These are phyloP conservation scores for Andrena camellia DNA, from an alignment of 2,888 invertebrate genomes.

Conservation along the genomic window DNA sequence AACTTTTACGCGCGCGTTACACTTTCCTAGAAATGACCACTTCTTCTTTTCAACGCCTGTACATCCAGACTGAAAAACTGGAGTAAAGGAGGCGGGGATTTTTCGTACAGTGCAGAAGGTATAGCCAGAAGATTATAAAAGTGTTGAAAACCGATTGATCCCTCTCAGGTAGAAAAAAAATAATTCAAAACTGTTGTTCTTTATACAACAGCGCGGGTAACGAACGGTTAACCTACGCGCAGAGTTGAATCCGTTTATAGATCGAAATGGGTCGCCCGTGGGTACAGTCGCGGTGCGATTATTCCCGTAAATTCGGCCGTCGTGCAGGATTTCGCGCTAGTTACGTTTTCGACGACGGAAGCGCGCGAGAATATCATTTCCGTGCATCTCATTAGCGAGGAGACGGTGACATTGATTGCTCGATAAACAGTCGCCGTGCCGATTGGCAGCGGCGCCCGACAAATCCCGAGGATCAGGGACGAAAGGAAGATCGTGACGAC, in stretches of 20 bases:
- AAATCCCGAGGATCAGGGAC: slow-evolving; percentile 39
- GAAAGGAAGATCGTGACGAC: slow-evolving; percentile 39
- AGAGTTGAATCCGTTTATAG: background rate
- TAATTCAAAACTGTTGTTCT: no score
- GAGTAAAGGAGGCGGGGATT: no score
- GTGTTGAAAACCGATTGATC: no score
- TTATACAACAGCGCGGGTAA: no score
- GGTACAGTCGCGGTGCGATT: background rate
- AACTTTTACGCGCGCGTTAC: no score
- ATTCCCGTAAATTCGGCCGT: background rate
- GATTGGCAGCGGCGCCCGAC: slow-evolving; percentile 57
- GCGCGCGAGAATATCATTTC: slow-evolving; percentile 51
- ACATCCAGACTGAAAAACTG: no score
- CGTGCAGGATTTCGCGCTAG: background rate
- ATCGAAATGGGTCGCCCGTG: background rate
- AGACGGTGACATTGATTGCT: slow-evolving; percentile 47
- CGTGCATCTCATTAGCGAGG: slow-evolving; percentile 31
- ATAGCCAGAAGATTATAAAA: no score
- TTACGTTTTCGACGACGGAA: background rate
- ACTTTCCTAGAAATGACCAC: no score
- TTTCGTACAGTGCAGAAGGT: no score
- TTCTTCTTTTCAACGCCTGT: no score
- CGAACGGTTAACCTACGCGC: no score
- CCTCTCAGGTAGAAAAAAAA: no score
- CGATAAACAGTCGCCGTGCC: slow-evolving; percentile 58